phyloP scores from a whole-genome alignment of 2,113 vertebrate species.

The Capreolus pygargus region DNA sequence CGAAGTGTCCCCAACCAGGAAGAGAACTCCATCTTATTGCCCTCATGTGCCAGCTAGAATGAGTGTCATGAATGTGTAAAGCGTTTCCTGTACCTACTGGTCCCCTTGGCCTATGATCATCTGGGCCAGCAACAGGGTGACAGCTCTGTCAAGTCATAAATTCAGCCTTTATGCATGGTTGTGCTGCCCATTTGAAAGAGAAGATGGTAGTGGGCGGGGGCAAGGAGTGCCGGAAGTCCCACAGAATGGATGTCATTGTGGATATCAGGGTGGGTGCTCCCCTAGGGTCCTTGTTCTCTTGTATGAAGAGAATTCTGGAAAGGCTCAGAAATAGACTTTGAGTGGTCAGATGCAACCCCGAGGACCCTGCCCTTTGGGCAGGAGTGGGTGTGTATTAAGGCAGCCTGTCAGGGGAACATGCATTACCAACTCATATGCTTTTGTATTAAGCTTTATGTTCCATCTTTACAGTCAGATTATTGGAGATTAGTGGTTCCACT shows the following conservation, averaged over 20 bases:
- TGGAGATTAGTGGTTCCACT: slow-evolving; percentile 86
- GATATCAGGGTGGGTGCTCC: neutral
- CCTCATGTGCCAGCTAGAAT: neutral
- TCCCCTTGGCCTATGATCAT: neutral
- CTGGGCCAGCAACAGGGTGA: neutral
- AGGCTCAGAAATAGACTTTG: slow-evolving; percentile 15
- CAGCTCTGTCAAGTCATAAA: neutral
- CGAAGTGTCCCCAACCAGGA: neutral
- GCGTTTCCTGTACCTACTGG: neutral
- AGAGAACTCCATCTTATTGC: neutral
- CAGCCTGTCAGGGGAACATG: slow-evolving; percentile 70
- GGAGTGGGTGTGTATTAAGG: slow-evolving; percentile 71
- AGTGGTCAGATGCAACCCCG: slow-evolving; percentile 25
- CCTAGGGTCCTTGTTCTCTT: neutral
- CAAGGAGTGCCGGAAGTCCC: neutral
- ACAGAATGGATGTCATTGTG: neutral
- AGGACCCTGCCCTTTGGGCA: slow-evolving; percentile 60
- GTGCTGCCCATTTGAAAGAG: neutral
- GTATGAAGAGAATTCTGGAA: neutral
- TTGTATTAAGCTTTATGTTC: slow-evolving; percentile 82
- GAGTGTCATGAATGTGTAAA: neutral
- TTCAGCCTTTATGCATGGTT: neutral
- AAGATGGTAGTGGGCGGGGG: neutral
- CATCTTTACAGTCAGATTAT: slow-evolving; percentile 89
- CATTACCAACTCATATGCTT: slow-evolving; percentile 84